Evolutionary conservation across 2,888 invertebrate species (phyloP), one percentile per base, ranked within the genome.

Genomic region (Bimastos eiseni): DNA sequence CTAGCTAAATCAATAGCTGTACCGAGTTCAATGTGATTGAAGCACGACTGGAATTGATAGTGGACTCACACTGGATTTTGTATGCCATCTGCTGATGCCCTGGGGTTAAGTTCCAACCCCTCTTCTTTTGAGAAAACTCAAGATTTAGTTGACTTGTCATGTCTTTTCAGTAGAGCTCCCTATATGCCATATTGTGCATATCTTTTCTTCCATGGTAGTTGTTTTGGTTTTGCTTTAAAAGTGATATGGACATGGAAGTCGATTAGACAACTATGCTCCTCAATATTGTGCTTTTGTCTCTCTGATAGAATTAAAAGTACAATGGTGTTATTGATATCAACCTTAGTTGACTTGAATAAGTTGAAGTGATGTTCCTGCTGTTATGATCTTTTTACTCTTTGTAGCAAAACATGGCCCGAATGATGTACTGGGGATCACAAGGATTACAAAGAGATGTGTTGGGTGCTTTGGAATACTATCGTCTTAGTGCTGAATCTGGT

Each of bases 301-400:
- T 49, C 49, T 49, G 24, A 6, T 49, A 24, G 49, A 49, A 24
- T 49, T 49, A 49, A 41, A 1, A 49, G 49, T 49, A 24, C 49
- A 41, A 41, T 41, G 41, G 15, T 41, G 15, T 41, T 17, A 41
- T 13, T 41, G 49, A 83, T 19, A 90, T 34, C 33, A 70, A 90
- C 94, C 13, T 95, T 94, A 92, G 92, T 93, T 90, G 95, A 95
- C 95, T 92, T 95, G 55, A 94, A 93, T 92, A 93, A 94, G 90
- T 95, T 95, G 91, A 94, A 95, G 93, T 90, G 95, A 95, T 0
- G 94, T 95, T 3, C 92, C 93, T 21, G 93, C 93, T 13, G 95
- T 95, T 5, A 94, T 94, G 94, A 94, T 95, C n/a, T 70, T 36
- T 30, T n/a, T 83, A 84, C 34, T 86, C 13, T 24, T 8, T 86